These are phyloP conservation scores for Desmodus rotundus DNA, from an alignment of 2,113 vertebrate genomes.

Conservation along the genomic window DNA sequence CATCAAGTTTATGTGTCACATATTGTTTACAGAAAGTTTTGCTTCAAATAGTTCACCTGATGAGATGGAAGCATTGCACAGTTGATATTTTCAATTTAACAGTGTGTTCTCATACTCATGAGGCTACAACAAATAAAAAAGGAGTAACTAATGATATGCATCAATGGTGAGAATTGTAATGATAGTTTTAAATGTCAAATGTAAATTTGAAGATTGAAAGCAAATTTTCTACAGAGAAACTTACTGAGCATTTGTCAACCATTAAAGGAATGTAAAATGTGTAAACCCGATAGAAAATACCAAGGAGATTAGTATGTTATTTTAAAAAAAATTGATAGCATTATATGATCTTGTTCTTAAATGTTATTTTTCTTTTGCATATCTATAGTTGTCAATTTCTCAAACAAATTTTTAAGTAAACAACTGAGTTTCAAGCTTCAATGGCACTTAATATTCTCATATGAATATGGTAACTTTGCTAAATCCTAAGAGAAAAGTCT, in stretches of 20 bases:
- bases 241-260: neutral
- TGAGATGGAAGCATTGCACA: conserved; percentile 22
- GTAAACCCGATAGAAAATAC: conserved; percentile 16
- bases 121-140: conserved; percentile 3
- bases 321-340: neutral
- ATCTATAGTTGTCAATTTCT: neutral
- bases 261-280: neutral
- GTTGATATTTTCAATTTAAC: conserved; percentile 45
- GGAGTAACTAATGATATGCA: neutral
- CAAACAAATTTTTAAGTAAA: neutral
- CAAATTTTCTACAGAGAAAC: conserved; percentile 4
- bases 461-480: neutral
- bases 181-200: conserved; percentile 51
- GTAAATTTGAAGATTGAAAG: conserved; percentile 23
- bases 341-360: neutral
- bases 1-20: neutral
- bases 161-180: neutral
- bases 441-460: neutral
- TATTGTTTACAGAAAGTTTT: neutral
- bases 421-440: neutral
- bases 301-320: neutral
- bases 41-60: neutral
- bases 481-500: neutral
- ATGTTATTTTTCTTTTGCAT: neutral
- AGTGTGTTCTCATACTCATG: neutral